Base-by-base conservation (phyloP, 1,140 invertebrate species). In the Megalonaias nervosa region DNA sequence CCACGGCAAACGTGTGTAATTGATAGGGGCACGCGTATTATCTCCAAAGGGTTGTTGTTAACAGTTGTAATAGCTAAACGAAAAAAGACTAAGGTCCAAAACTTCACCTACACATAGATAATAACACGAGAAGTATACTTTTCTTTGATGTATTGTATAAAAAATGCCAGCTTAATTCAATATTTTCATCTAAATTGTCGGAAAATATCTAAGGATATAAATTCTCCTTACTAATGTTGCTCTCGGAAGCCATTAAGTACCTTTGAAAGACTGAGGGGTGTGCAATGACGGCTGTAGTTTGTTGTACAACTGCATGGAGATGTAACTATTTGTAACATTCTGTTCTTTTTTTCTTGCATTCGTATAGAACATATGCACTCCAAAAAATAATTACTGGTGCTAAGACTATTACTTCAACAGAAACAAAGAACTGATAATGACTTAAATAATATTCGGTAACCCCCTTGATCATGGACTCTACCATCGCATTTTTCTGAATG, bases 11-110 rank as follows among this genome's bases (percentile, higher is more conserved):
- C 72, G 67, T 78, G 79, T 84, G 83, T 84, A 84, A 84, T 82
- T 84, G 82, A 84, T 82, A 84, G 69, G 78, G 81, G 79, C 75
- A 80, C 77, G 73, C 65, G 76, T 79, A 82, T 82, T 82, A 80
- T 78, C 78, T 81, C 71, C 75, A 77, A 79, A 78, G 76, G 12
- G 23, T 73, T 73, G 23, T 73, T 60, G 26, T 15, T 62, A 72
- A 26, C 4, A 11, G 65, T 67, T 17, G 12, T 23, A 21, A 21
- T 67, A 23, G 21, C n/a, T 17, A n/a, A 67, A n/a, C 17, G 16
- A 31, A 31, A n/a, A 5, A 23, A 23, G 1, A 23, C 31, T 17
- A 17, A 67, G 19, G 31, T 23, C 21, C 16, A 17, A 17, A 17
- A 23, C 65, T 67, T 17, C 12, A 23, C 1, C 13, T n/a, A 23